phyloP scores from a whole-genome alignment of 1,140 invertebrate species.

The Drosophila gunungcola region DNA sequence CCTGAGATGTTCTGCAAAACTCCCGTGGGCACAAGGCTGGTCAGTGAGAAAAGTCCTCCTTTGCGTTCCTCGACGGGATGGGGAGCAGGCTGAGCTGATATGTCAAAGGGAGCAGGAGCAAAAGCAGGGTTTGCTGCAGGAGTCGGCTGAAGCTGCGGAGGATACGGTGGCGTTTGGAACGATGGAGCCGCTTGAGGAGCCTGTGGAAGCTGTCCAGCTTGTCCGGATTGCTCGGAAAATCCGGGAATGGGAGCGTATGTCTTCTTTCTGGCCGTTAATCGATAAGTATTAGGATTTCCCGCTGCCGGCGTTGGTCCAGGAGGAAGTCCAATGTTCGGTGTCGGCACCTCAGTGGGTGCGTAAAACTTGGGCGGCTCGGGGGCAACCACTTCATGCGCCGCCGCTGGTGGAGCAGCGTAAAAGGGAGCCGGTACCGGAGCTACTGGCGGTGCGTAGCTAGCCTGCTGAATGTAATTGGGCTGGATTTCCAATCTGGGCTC shows the following conservation, averaged over 20 bases:
- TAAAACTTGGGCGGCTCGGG: constrained; percentile 81
- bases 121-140: constrained; percentile 18
- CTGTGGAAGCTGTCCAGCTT: constrained; percentile 3
- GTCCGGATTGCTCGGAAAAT: constrained; percentile 68
- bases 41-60: constrained; percentile 76
- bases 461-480: constrained; percentile 71
- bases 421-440: constrained; percentile 49
- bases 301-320: constrained; percentile 64
- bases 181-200: constrained; percentile 14
- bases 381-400: constrained; percentile 22
- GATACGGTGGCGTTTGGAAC: constrained; percentile 64
- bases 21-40: constrained; percentile 68
- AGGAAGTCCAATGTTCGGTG: constrained; percentile 14
- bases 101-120: constrained; percentile 24
- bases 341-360: constrained; percentile 72
- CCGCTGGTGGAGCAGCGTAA: constrained; percentile 56
- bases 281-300: constrained; percentile 84
- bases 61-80: constrained; percentile 68
- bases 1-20: constrained; percentile 80
- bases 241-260: constrained; percentile 87
- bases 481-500: constrained; percentile 74
- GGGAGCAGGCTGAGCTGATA: constrained; percentile 20
- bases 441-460: constrained; percentile 25
- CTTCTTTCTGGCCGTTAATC: constrained; percentile 86
- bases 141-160: constrained; percentile 12